phyloP scores from a whole-genome alignment of 2,797 vertebrate species.

The Mareca penelope region DNA sequence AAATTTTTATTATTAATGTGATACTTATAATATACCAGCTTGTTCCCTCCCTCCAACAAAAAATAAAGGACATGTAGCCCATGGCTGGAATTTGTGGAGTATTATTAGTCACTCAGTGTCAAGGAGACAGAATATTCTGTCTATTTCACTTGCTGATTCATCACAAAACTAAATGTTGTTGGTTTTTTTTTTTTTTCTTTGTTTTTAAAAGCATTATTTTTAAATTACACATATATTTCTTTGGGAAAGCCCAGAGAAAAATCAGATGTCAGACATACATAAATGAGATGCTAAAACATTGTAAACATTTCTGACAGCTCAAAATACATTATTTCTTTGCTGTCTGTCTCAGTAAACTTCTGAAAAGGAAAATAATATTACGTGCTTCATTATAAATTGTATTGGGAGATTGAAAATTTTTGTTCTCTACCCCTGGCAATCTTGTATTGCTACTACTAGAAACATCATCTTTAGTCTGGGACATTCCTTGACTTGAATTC shows the following conservation, averaged over 20 bases:
- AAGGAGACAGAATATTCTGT: background rate
- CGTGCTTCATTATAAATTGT: constrained; percentile 32
- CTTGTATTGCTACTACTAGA: background rate
- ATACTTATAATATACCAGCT: background rate
- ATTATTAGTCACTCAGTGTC: background rate
- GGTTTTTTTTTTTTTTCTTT: background rate
- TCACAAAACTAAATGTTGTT: background rate
- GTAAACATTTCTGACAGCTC: constrained; percentile 22
- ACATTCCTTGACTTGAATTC: constrained; percentile 39
- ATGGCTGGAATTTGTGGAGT: background rate
- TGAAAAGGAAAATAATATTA: constrained; percentile 43
- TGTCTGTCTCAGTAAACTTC: background rate
- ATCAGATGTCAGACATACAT: background rate
- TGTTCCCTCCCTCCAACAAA: background rate
- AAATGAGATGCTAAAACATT: constrained; percentile 8
- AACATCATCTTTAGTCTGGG: background rate
- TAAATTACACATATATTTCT: background rate
- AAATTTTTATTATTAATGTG: too few species aligned
- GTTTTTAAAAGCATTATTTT: constrained; percentile 20
- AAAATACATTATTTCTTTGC: constrained; percentile 20
- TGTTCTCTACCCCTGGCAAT: constrained; percentile 27
- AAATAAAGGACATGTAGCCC: background rate
- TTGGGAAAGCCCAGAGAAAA: background rate
- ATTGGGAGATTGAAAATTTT: constrained; percentile 13
- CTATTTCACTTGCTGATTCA: background rate